These are phyloP conservation scores for Coregonus sp. DNA, from an alignment of 2,797 vertebrate species.

Conservation along the genomic window DNA sequence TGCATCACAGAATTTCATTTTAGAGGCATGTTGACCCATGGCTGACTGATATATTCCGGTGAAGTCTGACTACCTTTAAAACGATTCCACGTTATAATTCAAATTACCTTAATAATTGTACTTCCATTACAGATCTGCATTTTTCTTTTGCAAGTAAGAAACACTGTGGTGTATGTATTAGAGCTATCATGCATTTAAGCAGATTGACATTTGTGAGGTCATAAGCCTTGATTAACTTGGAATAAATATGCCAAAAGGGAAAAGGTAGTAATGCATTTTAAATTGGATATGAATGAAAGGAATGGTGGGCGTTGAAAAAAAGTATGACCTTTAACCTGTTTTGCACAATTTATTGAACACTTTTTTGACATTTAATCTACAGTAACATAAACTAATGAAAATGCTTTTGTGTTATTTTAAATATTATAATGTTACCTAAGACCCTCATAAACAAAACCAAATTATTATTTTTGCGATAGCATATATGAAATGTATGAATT, in stretches of 20 bases:
- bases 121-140: neutral
- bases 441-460: neutral
- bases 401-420: no score
- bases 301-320: neutral
- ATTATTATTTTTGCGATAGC: neutral
- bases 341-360: neutral
- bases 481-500: neutral
- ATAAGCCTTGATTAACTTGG: constrained; percentile 30
- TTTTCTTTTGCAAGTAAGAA: neutral
- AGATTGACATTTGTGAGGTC: constrained; percentile 18
- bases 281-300: constrained; percentile 23
- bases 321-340: neutral
- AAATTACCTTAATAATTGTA: constrained; percentile 7
- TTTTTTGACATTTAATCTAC: no score
- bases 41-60: constrained; percentile 31
- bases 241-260: constrained; percentile 23
- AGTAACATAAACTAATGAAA: no score
- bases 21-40: constrained; percentile 21
- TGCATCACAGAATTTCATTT: constrained; percentile 35
- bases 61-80: constrained; percentile 26
- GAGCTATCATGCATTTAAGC: constrained; percentile 26
- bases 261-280: constrained; percentile 35
- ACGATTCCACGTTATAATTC: constrained; percentile 10
- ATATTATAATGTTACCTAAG: no score
- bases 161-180: constrained; percentile 19